phyloP scores from a whole-genome alignment of 2,888 invertebrate species.

The Tetramorium bicarinatum region DNA sequence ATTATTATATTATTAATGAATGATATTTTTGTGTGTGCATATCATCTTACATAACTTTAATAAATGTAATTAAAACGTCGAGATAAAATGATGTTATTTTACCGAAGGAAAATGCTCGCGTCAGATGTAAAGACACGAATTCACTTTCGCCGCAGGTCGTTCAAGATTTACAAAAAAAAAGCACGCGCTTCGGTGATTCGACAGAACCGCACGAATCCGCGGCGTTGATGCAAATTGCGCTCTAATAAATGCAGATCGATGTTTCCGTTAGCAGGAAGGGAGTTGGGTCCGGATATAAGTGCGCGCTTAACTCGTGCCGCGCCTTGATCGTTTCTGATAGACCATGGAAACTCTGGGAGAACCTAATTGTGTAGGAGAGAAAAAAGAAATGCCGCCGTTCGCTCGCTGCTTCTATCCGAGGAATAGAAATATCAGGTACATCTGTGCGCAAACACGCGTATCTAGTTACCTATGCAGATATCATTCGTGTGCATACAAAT shows the following conservation, averaged over 20 bases:
- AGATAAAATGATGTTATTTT: not conserved
- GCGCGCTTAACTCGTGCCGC: constrained; percentile 71
- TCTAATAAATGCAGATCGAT: constrained; percentile 73
- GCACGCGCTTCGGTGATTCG: not conserved
- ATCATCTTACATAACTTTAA: not conserved
- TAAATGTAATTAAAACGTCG: not conserved
- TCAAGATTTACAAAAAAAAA: constrained; percentile 36
- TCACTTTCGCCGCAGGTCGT: constrained; percentile 12
- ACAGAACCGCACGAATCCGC: constrained; percentile 36
- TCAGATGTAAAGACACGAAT: constrained; percentile 23
- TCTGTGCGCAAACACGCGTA: not conserved
- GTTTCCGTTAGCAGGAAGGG: constrained; percentile 63
- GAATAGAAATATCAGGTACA: not conserved
- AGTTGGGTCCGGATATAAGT: constrained; percentile 61
- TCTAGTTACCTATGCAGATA: constrained; percentile 35
- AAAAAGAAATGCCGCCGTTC: constrained; percentile 63
- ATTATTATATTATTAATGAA: not conserved
- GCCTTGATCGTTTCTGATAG: constrained; percentile 69
- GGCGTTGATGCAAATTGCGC: constrained; percentile 68
- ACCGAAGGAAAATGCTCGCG: not conserved
- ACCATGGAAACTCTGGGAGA: constrained; percentile 64
- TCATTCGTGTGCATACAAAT: constrained; percentile 1
- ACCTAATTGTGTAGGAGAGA: constrained; percentile 63
- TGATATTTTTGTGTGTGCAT: not conserved
- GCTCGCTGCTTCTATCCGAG: not conserved